Evolutionary conservation across 1,140 invertebrate genomes (phyloP).

Genomic region (Philotrypesis tridentata): DNA sequence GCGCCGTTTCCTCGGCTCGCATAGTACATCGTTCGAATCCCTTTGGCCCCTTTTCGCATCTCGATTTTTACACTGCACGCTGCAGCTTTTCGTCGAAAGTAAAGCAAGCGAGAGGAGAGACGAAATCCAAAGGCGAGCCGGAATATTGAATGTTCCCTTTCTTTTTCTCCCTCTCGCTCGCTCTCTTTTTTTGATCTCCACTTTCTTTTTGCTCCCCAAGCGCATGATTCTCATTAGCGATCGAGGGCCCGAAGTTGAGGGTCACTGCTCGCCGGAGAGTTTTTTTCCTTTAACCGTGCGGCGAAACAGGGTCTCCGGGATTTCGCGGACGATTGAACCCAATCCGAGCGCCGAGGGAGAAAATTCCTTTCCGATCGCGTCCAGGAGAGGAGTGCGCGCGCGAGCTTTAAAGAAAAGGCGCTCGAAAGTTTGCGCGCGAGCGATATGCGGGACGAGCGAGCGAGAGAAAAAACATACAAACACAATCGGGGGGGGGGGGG

Average conservation of each 20-base stretch:
- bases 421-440: neutral
- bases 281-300: neutral
- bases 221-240: conserved; percentile 39
- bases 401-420: neutral
- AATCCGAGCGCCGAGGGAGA: conserved; percentile 6
- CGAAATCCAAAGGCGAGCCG: neutral
- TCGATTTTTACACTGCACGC: neutral
- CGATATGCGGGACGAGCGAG: conserved; percentile 6
- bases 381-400: neutral
- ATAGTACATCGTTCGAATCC: conserved; percentile 5
- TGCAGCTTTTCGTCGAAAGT: conserved; percentile 13
- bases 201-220: conserved; percentile 1
- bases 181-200: conserved; percentile 11
- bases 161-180: too few relatives aligned
- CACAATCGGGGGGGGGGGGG: too few relatives aligned
- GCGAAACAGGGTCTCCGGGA: conserved; percentile 30
- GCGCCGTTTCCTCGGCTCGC: neutral
- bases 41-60: conserved; percentile 25
- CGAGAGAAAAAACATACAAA: conserved; percentile 22
- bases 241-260: neutral
- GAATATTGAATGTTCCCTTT: conserved; percentile 39
- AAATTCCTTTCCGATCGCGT: conserved; percentile 34
- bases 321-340: conserved; percentile 38
- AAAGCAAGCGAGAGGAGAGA: too few relatives aligned
- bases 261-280: neutral